phyloP scores from a whole-genome alignment of 2,113 vertebrate genomes.

The Desmodus rotundus region DNA sequence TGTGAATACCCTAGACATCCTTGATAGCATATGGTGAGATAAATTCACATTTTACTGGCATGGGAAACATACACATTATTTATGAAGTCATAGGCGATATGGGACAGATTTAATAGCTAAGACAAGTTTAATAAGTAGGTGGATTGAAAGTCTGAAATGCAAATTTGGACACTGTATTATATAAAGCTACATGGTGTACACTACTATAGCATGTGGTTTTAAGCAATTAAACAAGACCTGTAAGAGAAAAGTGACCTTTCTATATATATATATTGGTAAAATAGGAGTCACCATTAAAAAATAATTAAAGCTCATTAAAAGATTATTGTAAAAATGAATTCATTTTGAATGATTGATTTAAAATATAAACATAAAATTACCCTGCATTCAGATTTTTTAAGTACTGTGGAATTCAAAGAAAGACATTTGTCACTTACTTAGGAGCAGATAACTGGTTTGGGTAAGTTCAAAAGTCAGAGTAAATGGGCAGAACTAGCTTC shows the following conservation, averaged over 20 bases:
- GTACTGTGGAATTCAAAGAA: background rate
- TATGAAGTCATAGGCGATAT: background rate
- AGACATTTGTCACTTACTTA: background rate
- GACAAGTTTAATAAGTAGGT: background rate
- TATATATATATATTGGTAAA: background rate
- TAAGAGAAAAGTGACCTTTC: background rate
- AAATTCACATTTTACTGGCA: background rate
- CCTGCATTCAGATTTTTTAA: background rate
- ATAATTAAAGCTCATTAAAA: background rate
- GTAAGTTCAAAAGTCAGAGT: background rate
- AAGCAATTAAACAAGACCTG: background rate
- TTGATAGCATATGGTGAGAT: background rate
- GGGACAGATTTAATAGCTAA: background rate
- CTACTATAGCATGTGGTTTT: fast-evolving
- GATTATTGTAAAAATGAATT: background rate
- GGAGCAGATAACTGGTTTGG: background rate
- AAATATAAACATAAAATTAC: background rate
- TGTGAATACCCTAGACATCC: background rate
- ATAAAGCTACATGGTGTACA: background rate
- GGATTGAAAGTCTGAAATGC: background rate
- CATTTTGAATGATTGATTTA: background rate
- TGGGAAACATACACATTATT: background rate
- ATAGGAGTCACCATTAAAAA: background rate
- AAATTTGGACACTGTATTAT: background rate
- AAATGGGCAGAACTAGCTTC: background rate